Evolutionary conservation across 92 coral and sea anemone species (phyloP).

Genomic region (Anthopleura xanthogrammica): DNA sequence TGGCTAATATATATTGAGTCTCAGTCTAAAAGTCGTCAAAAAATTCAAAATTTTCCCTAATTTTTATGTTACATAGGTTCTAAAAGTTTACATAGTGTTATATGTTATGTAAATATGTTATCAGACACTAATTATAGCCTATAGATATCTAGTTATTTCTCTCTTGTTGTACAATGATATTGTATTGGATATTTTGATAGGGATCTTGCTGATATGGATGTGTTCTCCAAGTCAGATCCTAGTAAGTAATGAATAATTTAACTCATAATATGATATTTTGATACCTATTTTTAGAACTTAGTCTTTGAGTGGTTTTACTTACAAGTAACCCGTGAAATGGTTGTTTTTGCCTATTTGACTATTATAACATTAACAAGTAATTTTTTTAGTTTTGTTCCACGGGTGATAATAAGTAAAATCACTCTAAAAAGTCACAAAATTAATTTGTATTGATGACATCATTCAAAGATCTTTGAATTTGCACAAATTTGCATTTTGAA

Average conservation of each 20-base stretch:
- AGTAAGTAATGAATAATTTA: conserved; percentile 50
- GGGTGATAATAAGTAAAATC: too few relatives aligned
- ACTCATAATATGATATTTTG: not conserved
- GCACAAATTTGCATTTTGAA: too few relatives aligned
- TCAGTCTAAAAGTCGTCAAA: not conserved
- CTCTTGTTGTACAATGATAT: not conserved
- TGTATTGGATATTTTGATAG: conserved; percentile 30
- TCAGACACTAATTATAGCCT: not conserved
- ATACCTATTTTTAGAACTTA: not conserved
- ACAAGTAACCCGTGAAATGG: too few relatives aligned
- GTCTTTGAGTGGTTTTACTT: too few relatives aligned
- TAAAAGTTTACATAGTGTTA: not conserved
- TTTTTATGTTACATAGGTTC: not conserved
- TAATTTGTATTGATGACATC: too few relatives aligned
- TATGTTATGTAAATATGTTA: not conserved
- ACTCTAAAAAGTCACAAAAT: too few relatives aligned
- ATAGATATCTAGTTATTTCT: not conserved
- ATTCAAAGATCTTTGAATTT: too few relatives aligned
- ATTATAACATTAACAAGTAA: too few relatives aligned
- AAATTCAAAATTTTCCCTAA: too few relatives aligned
- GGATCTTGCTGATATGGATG: conserved; percentile 90
- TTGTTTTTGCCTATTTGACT: too few relatives aligned
- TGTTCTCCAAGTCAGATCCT: conserved; percentile 95
- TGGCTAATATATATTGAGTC: not conserved
- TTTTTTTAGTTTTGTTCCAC: too few relatives aligned